Evolutionary conservation across 2,888 invertebrate genomes (phyloP).

Genomic region (Agonopterix subpropinquella): DNA sequence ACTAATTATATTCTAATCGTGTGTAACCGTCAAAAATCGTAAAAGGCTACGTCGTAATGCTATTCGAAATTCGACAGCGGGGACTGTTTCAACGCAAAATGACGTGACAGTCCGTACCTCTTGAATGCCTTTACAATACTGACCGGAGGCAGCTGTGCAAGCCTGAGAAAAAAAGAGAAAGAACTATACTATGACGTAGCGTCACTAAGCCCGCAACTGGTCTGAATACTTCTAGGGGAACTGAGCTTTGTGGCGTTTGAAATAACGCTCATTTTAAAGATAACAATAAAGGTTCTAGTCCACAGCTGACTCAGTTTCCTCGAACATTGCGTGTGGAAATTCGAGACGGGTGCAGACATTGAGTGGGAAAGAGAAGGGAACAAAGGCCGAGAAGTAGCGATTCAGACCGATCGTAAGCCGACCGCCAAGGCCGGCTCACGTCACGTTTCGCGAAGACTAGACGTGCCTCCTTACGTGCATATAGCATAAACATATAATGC

Average conservation of each 20-base stretch:
- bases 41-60: conserved; percentile 35
- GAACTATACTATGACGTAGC: conserved; percentile 52
- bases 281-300: conserved; percentile 13
- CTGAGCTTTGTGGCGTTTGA: conserved; percentile 22
- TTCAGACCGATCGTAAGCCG: conserved; percentile 48
- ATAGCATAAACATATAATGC: conserved; percentile 25
- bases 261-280: conserved; percentile 39
- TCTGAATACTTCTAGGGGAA: conserved; percentile 18
- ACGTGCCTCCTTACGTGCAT: conserved; percentile 48
- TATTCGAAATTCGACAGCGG: conserved; percentile 50
- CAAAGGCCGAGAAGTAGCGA: conserved; percentile 38
- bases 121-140: conserved; percentile 63
- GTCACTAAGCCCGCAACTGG: conserved; percentile 25
- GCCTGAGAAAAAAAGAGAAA: conserved; percentile 65
- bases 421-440: conserved; percentile 67
- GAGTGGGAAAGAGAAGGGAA: conserved; percentile 50
- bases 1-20: neutral
- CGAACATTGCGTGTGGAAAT: conserved; percentile 61
- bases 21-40: conserved; percentile 27
- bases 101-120: conserved; percentile 46
- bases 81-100: conserved; percentile 30
- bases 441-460: conserved; percentile 67
- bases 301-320: conserved; percentile 66
- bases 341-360: conserved; percentile 49
- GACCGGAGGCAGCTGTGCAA: conserved; percentile 60